Percentiles rank a stretch among this genome's conserved stretches.
Evolutionary conservation across 1,140 invertebrate species (phyloP).

Genomic region (Leucophenga varia): DNA sequence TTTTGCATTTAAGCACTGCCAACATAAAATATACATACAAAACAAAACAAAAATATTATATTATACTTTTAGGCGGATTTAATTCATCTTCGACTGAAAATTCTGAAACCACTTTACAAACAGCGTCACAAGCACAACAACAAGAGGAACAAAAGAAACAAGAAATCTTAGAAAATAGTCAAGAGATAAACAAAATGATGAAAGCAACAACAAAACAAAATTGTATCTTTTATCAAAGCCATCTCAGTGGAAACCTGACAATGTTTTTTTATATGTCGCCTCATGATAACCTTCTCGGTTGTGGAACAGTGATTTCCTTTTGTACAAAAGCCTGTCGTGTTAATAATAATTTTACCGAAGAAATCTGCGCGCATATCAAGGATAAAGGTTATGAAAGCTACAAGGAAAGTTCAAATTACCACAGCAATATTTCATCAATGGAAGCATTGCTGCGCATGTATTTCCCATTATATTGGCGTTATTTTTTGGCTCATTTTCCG

Average conservation of each 20-base stretch:
- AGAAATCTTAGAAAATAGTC: too few species aligned
- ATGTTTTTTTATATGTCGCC: conserved; percentile 80
- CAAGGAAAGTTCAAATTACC: conserved; percentile 67
- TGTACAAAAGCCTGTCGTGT: conserved; percentile 72
- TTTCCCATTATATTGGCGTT: conserved; percentile 73
- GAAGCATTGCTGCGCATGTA: conserved; percentile 69
- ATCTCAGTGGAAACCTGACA: conserved; percentile 72
- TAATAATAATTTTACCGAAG: conserved; percentile 65
- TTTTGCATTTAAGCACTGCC: too few species aligned
- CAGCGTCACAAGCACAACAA: too few species aligned
- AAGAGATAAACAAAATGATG: too few species aligned
- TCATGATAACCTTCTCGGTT: conserved; percentile 75
- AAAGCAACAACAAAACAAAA: too few species aligned
- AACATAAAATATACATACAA: too few species aligned
- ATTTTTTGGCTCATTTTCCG: conserved; percentile 76
- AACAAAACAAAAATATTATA: too few species aligned
- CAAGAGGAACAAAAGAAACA: too few species aligned
- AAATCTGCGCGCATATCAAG: conserved; percentile 65
- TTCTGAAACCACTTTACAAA: too few species aligned
- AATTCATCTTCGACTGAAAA: too few species aligned
- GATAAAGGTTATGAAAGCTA: conserved; percentile 58
- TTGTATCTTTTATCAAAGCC: too few species aligned
- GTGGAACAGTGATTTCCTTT: conserved; percentile 74
- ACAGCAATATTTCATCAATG: conserved; percentile 73
- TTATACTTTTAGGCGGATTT: too few species aligned